A percentile compares a stretch with the other conserved stretches of the same genome.
These are phyloP conservation scores for Lymantria monacha DNA, from an alignment of 2,888 invertebrate genomes.

Conservation along the genomic window DNA sequence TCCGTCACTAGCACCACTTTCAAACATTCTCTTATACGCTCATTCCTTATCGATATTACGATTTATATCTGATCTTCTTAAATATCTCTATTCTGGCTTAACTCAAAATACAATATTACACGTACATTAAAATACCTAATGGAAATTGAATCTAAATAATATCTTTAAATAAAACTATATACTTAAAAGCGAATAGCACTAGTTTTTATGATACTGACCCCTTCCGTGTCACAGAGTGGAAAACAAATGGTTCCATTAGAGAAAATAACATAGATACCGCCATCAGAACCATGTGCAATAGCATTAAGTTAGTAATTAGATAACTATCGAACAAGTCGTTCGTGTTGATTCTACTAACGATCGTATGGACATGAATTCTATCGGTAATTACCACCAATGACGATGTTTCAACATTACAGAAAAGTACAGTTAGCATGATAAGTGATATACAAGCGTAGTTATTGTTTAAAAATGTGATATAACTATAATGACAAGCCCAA, in stretches of 20 bases:
- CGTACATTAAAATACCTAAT: no score
- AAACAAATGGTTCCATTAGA: slow-evolving; percentile 63
- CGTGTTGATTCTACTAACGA: slow-evolving; percentile 67
- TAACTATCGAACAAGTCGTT: slow-evolving; percentile 68
- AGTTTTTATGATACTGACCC: slow-evolving; percentile 34
- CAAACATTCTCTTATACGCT: no score
- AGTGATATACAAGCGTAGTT: slow-evolving; percentile 23
- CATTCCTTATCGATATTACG: no score
- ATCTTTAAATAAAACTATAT: no score
- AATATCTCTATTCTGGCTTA: no score
- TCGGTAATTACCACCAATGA: slow-evolving; percentile 36
- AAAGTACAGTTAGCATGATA: slow-evolving; percentile 13
- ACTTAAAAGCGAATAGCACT: background rate
- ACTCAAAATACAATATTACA: no score
- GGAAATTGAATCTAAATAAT: no score
- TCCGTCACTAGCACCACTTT: no score
- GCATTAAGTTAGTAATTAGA: slow-evolving; percentile 74
- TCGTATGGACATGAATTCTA: slow-evolving; percentile 36
- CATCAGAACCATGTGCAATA: slow-evolving; percentile 60
- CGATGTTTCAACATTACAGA: slow-evolving; percentile 46
- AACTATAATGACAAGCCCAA: slow-evolving; percentile 77
- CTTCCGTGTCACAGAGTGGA: slow-evolving; percentile 47
- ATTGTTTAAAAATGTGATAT: slow-evolving; percentile 56
- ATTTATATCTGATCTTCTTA: no score
- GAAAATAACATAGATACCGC: slow-evolving; percentile 53